A percentile compares a stretch with the other conserved stretches of the same genome.
Conservation (phyloP, 2,888 invertebrate species). For the Tetragonula carbonaria region DNA sequence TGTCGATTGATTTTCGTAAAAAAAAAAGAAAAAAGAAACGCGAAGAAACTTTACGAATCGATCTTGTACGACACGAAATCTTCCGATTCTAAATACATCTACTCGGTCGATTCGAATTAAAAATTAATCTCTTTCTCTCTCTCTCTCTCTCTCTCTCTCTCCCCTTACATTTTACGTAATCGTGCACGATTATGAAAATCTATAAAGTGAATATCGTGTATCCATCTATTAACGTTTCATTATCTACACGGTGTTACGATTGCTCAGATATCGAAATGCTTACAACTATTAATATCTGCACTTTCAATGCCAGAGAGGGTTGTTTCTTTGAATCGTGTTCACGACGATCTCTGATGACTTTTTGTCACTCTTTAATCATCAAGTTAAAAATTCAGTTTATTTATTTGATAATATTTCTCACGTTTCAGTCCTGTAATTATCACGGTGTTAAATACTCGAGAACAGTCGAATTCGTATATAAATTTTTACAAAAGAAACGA, state of each 20-base stretch:
- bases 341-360: neutral
- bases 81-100: neutral
- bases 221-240: too few species aligned
- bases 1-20: neutral
- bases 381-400: neutral
- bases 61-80: neutral
- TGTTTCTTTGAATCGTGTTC: neutral
- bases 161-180: too few species aligned
- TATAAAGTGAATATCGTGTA: too few species aligned
- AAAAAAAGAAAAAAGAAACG: neutral
- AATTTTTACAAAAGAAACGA: neutral
- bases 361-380: neutral
- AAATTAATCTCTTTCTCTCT: conserved; percentile 7
- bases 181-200: too few species aligned
- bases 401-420: neutral
- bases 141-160: neutral
- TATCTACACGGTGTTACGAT: neutral
- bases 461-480: neutral
- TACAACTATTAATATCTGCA: neutral
- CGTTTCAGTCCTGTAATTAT: neutral
- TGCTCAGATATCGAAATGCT: neutral
- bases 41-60: neutral
- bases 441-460: neutral
- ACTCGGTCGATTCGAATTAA: conserved; percentile 21
- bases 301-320: neutral